phyloP scores from a whole-genome alignment of 2,888 invertebrate species.

The Amphimallon solstitiale region DNA sequence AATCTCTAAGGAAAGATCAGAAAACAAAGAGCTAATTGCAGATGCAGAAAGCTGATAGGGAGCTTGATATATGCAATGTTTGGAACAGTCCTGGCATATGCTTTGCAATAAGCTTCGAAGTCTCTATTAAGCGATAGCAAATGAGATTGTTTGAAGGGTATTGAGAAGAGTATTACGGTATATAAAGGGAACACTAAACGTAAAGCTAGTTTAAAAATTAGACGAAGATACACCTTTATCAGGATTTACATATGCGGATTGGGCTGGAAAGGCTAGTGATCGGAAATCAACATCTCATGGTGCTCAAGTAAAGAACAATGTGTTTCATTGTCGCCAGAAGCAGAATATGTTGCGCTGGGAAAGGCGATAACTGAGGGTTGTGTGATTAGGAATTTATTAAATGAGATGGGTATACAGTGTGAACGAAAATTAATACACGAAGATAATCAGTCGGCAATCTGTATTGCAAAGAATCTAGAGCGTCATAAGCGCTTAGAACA shows the following conservation, averaged over 20 bases:
- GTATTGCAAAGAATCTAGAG: conserved; percentile 31
- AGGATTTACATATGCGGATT: conserved; percentile 52
- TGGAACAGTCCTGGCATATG: conserved; percentile 25
- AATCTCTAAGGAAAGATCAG: neutral
- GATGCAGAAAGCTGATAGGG: too few relatives aligned
- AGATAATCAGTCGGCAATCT: conserved; percentile 42
- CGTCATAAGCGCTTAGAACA: neutral
- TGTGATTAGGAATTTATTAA: conserved; percentile 49
- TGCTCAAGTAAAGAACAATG: conserved; percentile 51
- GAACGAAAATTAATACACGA: conserved; percentile 27
- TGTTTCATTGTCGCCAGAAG: too few relatives aligned
- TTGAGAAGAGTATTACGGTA: conserved; percentile 45
- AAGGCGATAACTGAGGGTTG: conserved; percentile 48
- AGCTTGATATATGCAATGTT: conserved; percentile 31
- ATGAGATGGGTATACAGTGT: conserved; percentile 42
- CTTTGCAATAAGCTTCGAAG: conserved; percentile 4
- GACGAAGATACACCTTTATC: conserved; percentile 21
- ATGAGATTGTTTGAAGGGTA: conserved; percentile 23
- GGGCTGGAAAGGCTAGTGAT: conserved; percentile 46
- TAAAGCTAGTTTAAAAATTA: conserved; percentile 28
- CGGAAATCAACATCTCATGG: conserved; percentile 55
- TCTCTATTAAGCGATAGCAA: conserved; percentile 25
- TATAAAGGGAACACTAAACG: conserved; percentile 40
- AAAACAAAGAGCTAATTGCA: conserved; percentile 11
- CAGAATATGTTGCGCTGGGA: conserved; percentile 54